Base-by-base conservation (phyloP, 2,888 invertebrate genomes). In the Agrotis clavis region DNA sequence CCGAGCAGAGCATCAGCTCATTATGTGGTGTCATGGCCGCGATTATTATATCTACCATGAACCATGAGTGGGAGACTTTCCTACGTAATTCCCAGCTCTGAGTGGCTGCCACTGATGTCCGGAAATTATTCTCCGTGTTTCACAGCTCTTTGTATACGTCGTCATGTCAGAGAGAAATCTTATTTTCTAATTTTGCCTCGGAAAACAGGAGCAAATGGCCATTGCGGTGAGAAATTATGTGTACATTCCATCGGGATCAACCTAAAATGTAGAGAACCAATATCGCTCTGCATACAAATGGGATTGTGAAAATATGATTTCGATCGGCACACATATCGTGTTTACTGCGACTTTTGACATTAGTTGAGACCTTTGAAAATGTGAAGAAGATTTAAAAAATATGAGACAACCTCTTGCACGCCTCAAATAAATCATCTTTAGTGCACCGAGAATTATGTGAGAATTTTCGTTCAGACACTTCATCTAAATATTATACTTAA, bases 41-140 rank as follows among this genome's bases (percentile, higher is more conserved):
- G 51, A 68, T 60, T 77, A 78, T 80, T 82, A 84, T 79, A 75
- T 71, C 60, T 76, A 57, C 72, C 59, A 54, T 25, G 21, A 67
- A 47, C 69, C 75, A 73, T 84, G 84, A 86, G 81, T 85, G 83
- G 78, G 75, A 77, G 82, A 86, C 82, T 86, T 88, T 89, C 86
- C 86, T 80, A 81, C 83, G 84, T 88, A 88, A 90, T 90, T 89
- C 87, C 82, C 83, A 86, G 85, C 78, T 85, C 67, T 80, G 79
- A 83, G 88, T 83, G 73, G 86, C 83, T 88, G 86, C 77, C 80
- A 80, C 82, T 90, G 90, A 90, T 91, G 90, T 77, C 91, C 90
- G 92, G 92, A 92, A 91, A 92, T 94, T 93, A 91, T 92, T 90
- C 88, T 89, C 88, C 87, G 83, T 87, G 85, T 87, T 88, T 85